phyloP scores from a whole-genome alignment of 2,888 invertebrate species.

The Allolobophora icterica region DNA sequence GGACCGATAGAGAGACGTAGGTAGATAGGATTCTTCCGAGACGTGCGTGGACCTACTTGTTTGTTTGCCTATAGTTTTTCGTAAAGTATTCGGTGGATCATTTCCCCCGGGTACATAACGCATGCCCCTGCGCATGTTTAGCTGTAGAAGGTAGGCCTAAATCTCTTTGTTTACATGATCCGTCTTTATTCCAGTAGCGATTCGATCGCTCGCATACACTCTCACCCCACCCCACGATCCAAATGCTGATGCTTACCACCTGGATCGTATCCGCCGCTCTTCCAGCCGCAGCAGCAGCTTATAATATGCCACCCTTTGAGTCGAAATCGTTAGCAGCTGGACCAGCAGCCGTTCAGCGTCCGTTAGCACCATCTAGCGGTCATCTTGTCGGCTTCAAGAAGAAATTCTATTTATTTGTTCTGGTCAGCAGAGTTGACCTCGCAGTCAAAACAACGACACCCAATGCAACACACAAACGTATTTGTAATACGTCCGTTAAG shows the following conservation, averaged over 20 bases:
- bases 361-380: neutral
- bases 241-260: neutral
- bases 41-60: neutral
- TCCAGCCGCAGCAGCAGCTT: neutral
- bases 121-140: neutral
- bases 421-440: neutral
- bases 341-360: neutral
- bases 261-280: neutral
- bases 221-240: neutral
- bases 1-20: neutral
- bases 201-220: neutral
- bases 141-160: neutral
- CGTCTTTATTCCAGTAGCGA: conserved; percentile 11
- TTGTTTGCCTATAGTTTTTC: neutral
- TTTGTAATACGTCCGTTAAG: neutral
- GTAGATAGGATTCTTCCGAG: neutral
- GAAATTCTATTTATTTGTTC: conserved; percentile 8
- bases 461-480: neutral
- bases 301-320: neutral
- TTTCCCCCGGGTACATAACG: neutral
- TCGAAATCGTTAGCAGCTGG: neutral
- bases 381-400: neutral
- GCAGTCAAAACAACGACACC: conserved; percentile 11
- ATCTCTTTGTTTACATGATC: neutral
- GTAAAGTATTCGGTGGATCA: neutral